Percentiles rank a stretch among this genome's conserved stretches.
phyloP scores from a whole-genome alignment of 2,888 invertebrate species.

The Noctua janthe region DNA sequence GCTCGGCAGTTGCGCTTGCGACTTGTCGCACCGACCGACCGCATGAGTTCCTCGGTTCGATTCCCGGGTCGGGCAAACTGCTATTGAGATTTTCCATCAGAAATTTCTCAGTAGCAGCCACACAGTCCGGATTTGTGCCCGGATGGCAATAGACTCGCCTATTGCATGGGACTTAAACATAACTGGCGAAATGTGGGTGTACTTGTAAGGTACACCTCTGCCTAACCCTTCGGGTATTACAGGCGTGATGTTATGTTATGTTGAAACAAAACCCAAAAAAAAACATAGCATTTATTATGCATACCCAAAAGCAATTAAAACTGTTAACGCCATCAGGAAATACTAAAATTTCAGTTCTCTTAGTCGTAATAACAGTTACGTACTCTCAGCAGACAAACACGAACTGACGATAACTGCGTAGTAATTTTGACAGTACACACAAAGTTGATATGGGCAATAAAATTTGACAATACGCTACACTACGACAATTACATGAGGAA shows the following conservation, averaged over 20 bases:
- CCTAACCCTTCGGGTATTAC: neutral
- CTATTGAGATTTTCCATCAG: too few relatives aligned
- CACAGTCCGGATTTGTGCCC: neutral
- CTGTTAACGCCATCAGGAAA: constrained; percentile 35
- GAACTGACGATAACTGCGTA: constrained; percentile 55
- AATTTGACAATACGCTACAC: constrained; percentile 81
- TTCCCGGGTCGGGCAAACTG: too few relatives aligned
- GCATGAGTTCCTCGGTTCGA: too few relatives aligned
- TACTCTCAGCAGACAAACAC: constrained; percentile 46
- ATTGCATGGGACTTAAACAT: neutral
- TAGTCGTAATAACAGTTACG: constrained; percentile 25
- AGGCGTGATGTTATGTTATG: neutral
- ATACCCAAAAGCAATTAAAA: constrained; percentile 19
- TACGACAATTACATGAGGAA: constrained; percentile 85
- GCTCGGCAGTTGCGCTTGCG: too few relatives aligned
- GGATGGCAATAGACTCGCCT: neutral
- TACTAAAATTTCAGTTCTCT: constrained; percentile 23
- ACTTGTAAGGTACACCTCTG: neutral
- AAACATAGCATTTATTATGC: too few relatives aligned
- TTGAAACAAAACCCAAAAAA: neutral
- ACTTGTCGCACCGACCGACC: too few relatives aligned
- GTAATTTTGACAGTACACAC: constrained; percentile 69
- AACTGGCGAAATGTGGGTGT: neutral
- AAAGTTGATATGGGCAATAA: constrained; percentile 89
- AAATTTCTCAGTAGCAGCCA: neutral